phyloP scores from a whole-genome alignment of 2,113 vertebrate species.

The Pelodiscus sinensis region DNA sequence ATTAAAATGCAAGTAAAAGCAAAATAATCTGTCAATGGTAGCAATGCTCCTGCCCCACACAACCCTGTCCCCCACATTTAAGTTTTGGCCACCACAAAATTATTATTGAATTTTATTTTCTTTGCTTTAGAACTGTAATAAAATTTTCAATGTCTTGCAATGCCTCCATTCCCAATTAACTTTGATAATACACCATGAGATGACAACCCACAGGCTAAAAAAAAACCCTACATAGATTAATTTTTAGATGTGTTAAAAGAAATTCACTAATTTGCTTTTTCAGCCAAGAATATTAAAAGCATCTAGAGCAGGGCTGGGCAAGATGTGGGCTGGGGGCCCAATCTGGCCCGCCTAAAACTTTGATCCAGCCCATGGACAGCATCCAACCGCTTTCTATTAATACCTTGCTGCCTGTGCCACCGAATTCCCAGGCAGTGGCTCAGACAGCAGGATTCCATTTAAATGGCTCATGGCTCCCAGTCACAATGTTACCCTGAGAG shows the following conservation, averaged over 20 bases:
- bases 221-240: neutral
- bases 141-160: slow-evolving; percentile 10
- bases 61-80: neutral
- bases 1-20: neutral
- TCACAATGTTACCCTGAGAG: too few relatives aligned
- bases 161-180: neutral
- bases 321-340: too few relatives aligned
- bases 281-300: neutral
- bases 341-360: too few relatives aligned
- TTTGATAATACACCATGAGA: neutral
- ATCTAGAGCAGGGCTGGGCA: neutral
- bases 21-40: neutral
- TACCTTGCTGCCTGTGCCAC: too few relatives aligned
- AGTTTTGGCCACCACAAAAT: neutral
- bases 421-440: too few relatives aligned
- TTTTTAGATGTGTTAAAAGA: slow-evolving; percentile 7
- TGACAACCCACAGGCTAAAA: neutral
- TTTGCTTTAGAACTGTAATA: neutral
- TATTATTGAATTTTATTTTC: neutral
- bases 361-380: too few relatives aligned
- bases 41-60: neutral
- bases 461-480: too few relatives aligned
- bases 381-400: too few relatives aligned
- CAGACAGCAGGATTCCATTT: too few relatives aligned
- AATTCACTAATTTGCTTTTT: neutral